Percentiles rank a stretch among this genome's conserved stretches.
Evolutionary conservation across 2,113 vertebrate species (phyloP).

Genomic region (Ameiurus melas): DNA sequence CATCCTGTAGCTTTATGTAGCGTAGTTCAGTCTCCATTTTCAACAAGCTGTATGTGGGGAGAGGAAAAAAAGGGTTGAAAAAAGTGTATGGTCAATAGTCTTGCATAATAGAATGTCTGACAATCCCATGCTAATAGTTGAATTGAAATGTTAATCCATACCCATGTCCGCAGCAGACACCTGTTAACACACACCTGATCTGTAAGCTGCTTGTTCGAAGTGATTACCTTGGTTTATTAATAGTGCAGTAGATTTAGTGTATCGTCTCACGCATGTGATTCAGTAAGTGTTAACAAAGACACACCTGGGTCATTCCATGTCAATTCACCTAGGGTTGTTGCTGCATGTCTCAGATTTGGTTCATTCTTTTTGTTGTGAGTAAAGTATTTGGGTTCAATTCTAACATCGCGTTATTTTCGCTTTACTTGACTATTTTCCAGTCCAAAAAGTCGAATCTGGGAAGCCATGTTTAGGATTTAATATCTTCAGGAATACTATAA

Average conservation of each 20-base stretch:
- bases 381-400: not conserved
- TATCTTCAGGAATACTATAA: no score
- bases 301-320: no score
- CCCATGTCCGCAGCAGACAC: not conserved
- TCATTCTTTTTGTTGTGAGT: not conserved
- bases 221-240: not conserved
- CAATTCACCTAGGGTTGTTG: not conserved
- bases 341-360: not conserved
- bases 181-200: not conserved
- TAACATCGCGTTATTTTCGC: not conserved
- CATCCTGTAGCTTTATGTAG: not conserved
- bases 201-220: slow-evolving; percentile 9
- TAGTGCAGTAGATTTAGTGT: not conserved
- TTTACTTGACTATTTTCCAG: not conserved
- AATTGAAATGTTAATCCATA: slow-evolving; percentile 1
- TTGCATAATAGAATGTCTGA: not conserved
- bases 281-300: not conserved
- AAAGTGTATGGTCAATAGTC: not conserved
- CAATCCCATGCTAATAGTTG: not conserved
- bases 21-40: not conserved
- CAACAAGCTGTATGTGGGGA: not conserved
- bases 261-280: not conserved
- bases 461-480: not conserved
- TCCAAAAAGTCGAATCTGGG: not conserved
- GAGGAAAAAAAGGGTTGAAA: not conserved